A percentile compares a stretch with the other conserved stretches of the same genome.
Evolutionary conservation across 2,888 invertebrate species (phyloP).

Genomic region (Leptopilina syphax): DNA sequence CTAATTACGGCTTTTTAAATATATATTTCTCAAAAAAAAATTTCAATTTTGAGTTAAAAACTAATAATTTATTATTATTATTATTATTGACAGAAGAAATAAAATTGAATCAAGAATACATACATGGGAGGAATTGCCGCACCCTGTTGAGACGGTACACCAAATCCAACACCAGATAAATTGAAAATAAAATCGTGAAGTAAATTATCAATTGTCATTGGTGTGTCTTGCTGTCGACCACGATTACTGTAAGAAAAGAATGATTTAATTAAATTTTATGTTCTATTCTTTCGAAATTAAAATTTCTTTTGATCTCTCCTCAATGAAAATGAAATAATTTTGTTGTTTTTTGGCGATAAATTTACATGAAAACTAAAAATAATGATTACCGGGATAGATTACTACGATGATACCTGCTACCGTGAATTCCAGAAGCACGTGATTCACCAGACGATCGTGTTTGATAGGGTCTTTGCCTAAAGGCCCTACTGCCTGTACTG

Average conservation of each 20-base stretch:
- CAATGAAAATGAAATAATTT: no score
- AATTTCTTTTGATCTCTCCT: no score
- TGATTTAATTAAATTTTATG: no score
- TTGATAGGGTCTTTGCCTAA: conserved; percentile 38
- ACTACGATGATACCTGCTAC: conserved; percentile 36
- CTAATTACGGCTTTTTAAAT: no score
- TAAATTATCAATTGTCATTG: conserved; percentile 77
- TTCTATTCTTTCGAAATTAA: no score
- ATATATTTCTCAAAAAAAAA: no score
- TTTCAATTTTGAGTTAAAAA: no score
- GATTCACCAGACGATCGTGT: conserved; percentile 15
- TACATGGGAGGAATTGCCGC: conserved; percentile 75
- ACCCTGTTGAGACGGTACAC: conserved; percentile 69
- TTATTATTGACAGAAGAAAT: no score
- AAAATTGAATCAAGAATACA: conserved; percentile 55
- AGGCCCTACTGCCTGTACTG: conserved; percentile 42
- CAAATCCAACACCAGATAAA: conserved; percentile 76
- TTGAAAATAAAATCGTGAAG: conserved; percentile 80
- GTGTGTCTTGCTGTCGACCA: conserved; percentile 59
- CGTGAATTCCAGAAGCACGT: conserved; percentile 21
- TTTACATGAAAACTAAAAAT: conserved; percentile 1
- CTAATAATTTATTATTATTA: no score
- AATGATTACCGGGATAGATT: conserved; percentile 31
- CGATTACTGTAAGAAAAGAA: conserved; percentile 61
- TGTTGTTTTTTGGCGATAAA: neutral